Base-by-base conservation (phyloP, 1,140 invertebrate species). In the Dryas iulia region DNA sequence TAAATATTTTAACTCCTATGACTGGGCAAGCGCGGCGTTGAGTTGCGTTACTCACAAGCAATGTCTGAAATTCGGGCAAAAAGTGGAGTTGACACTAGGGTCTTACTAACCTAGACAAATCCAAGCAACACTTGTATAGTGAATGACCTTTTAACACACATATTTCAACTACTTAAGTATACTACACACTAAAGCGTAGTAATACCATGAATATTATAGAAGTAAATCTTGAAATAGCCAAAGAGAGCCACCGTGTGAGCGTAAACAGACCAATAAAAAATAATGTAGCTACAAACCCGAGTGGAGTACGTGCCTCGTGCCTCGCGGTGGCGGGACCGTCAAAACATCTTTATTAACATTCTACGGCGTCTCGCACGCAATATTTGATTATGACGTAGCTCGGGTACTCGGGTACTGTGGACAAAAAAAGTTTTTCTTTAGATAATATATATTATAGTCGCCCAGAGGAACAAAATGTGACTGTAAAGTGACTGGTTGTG, bases 181-280 rank as follows among this genome's bases (percentile, higher is more conserved):
- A 14, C 39, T 47, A 47, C n/a, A n/a, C n/a, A n/a, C 21, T 47
- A 47, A 10, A 47, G 18, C 39, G 39, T 14, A 47, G 14, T 47
- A 47, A 21, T 47, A 6, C 39, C 14, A 47, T 47, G 39, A 47
- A 47, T 47, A 47, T 47, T 28, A 28, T 3, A 47, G 39, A 47
- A 47, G 7, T 47, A 47, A 47, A 47, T 47, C 39, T 21, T 10
- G 39, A 47, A 18, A 47, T 47, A 47, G 39, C 39, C n/a, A 10
- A 47, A 47, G 18, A 47, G 14, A 47, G 18, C 39, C 39, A 47
- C 39, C 14, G 39, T 47, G 24, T 64, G 57, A 33, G 28, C 60
- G 70, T 72, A 75, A 75, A 72, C 70, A 75, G 65, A 59, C 62
- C 66, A 58, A 65, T 75, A 75, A 75, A 75, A 75, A 67, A 35